Evolutionary conservation across 2,113 vertebrate species (phyloP).

Genomic region (Poeciliopsis turrubarensis): DNA sequence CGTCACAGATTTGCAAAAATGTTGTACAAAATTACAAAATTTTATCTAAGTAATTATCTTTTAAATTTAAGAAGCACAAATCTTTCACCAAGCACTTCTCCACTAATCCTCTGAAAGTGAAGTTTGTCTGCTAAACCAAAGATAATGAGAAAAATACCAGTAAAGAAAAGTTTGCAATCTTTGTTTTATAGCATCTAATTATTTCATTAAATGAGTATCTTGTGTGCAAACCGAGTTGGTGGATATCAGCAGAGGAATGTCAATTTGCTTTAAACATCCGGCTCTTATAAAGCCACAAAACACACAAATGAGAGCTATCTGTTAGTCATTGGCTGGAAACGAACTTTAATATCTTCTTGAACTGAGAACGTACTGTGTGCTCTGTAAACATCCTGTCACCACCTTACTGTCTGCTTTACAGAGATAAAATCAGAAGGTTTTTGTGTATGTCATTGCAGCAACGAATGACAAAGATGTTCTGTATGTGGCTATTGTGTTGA

Average conservation of each 20-base stretch:
- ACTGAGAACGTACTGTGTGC: background rate
- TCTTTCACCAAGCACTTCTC: too few relatives aligned
- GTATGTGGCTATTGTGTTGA: background rate
- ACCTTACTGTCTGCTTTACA: background rate
- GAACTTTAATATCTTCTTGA: conserved; percentile 15
- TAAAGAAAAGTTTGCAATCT: background rate
- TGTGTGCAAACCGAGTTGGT: background rate
- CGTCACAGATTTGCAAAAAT: too few relatives aligned
- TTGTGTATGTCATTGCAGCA: background rate
- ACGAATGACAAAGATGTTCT: background rate
- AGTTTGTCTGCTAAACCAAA: background rate
- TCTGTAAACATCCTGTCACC: conserved; percentile 40
- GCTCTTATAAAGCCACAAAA: background rate
- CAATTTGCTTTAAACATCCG: conserved; percentile 1
- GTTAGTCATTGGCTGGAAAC: background rate
- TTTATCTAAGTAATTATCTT: too few relatives aligned
- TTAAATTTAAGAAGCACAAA: too few relatives aligned
- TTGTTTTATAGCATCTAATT: background rate
- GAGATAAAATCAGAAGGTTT: background rate
- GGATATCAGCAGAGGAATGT: conserved; percentile 10
- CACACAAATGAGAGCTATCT: conserved; percentile 16
- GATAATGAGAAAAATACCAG: background rate
- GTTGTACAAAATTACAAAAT: too few relatives aligned
- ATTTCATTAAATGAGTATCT: background rate
- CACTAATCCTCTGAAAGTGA: too few relatives aligned